Evolutionary conservation across 2,888 invertebrate species (phyloP).

Genomic region (Ephialtes manifestator): DNA sequence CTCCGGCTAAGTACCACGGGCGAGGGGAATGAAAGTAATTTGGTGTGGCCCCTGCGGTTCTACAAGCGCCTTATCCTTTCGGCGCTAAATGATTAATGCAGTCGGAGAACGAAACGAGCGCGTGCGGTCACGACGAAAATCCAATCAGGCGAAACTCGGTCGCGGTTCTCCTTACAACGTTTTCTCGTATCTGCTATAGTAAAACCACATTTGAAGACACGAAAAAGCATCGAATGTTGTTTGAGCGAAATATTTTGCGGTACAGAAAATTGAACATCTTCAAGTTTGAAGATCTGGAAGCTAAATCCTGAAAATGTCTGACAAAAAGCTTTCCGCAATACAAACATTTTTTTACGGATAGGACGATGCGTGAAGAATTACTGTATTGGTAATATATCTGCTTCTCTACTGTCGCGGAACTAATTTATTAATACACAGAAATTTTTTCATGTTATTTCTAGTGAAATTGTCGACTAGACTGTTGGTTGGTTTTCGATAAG

Average conservation of each 20-base stretch:
- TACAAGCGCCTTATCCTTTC: constrained; percentile 43
- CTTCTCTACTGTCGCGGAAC: too few species aligned
- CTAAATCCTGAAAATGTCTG: neutral
- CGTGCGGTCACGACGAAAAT: constrained; percentile 74
- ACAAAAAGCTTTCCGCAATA: too few species aligned
- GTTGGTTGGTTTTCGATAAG: too few species aligned
- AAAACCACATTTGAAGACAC: neutral
- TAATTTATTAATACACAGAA: too few species aligned
- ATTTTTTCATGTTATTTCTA: too few species aligned
- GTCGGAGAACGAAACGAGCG: constrained; percentile 49
- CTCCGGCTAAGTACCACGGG: constrained; percentile 34
- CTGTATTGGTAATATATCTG: too few species aligned
- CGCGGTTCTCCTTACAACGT: constrained; percentile 5
- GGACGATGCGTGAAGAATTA: too few species aligned
- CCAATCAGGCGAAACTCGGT: constrained; percentile 71
- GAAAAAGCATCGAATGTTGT: neutral
- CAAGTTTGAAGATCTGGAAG: neutral
- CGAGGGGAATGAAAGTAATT: constrained; percentile 59
- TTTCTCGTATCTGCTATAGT: neutral
- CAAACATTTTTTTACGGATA: too few species aligned
- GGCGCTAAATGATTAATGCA: constrained; percentile 72
- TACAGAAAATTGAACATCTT: neutral
- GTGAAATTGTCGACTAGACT: too few species aligned
- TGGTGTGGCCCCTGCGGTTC: constrained; percentile 61
- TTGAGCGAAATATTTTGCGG: neutral